Base-by-base conservation (phyloP, 2,797 vertebrate genomes). In the Gambelia wislizenii region DNA sequence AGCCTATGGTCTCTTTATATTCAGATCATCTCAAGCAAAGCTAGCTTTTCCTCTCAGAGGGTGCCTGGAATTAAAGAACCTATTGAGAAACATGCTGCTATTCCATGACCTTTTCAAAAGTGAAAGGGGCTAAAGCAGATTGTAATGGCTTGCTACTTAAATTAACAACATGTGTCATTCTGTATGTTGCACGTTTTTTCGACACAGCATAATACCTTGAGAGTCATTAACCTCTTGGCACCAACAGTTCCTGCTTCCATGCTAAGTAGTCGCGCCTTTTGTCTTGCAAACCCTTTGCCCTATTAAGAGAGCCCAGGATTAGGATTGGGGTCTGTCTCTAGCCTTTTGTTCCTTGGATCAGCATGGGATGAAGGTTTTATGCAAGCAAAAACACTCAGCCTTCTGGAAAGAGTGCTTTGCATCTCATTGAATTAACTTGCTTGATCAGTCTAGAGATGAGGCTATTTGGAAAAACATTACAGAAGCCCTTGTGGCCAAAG, bases 151-250 rank as follows among this genome's bases (percentile, higher is more conserved):
- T 88, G 92, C 61, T 94, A 92, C 67, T 20, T 95, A 91, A 94
- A 92, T 91, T 95, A 95, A 96, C 91, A 94, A 95, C 95, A 95
- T 90, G 92, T 95, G 94, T 95, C 92, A 92, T 95, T 95, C 94
- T 92, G 90, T 89, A 93, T 95, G 94, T 93, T 95, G 89, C 88
- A 95, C 94, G 95, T 96, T 96, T 95, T n/a, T 94, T 94, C 92
- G 54, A 83, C 92, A 93, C 92, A 91, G 92, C 93, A 86, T 92
- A 94, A 95, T 93, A 90, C 93, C 16, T 2, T 86, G 91, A 86
- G 94, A 92, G 92, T 93, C 93, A 94, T 96, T 96, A 96, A 96
- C 95, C 95, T 96, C 94, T 92, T 93, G 92, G 95, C 94, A 92
- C 54, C 87, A 88, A 91, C 79, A 95, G 93, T 39, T 92, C 94